Percentiles rank a stretch among this genome's conserved stretches.
These are phyloP conservation scores for Mactra quadrangularis DNA, from an alignment of 1,140 invertebrate genomes.

Conservation along the genomic window DNA sequence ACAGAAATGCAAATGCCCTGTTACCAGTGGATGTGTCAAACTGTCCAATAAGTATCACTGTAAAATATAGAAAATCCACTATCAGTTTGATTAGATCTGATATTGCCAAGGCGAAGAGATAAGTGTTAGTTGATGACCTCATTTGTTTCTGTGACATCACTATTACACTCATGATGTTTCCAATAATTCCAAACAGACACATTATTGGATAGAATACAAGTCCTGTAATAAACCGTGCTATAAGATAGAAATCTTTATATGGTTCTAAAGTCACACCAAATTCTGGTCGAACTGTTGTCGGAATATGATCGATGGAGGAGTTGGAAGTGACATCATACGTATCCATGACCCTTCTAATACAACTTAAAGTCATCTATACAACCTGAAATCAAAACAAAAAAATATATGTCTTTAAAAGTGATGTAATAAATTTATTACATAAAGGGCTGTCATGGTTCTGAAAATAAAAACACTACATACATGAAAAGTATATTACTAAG, in stretches of 20 bases:
- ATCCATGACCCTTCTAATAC: too few relatives aligned
- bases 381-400: too few relatives aligned
- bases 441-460: too few relatives aligned
- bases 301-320: too few relatives aligned
- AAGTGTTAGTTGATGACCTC: conserved; percentile 90
- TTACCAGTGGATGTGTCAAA: conserved; percentile 74
- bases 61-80: conserved; percentile 88
- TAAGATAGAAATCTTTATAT: conserved; percentile 76
- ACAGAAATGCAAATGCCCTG: conserved; percentile 73
- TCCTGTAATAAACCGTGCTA: conserved; percentile 78
- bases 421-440: too few relatives aligned
- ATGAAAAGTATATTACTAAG: too few relatives aligned
- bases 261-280: conserved; percentile 28
- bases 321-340: too few relatives aligned
- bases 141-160: conserved; percentile 90
- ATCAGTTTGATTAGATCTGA: conserved; percentile 90
- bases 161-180: conserved; percentile 89
- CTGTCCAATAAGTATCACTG: conserved; percentile 85
- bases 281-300: not conserved
- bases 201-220: conserved; percentile 88
- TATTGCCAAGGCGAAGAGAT: conserved; percentile 89
- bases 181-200: conserved; percentile 88
- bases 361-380: too few relatives aligned
- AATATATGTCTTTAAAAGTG: too few relatives aligned
- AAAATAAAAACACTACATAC: too few relatives aligned